These are phyloP conservation scores for Serilophus lunatus DNA, from an alignment of 2,113 vertebrate genomes.

Conservation along the genomic window DNA sequence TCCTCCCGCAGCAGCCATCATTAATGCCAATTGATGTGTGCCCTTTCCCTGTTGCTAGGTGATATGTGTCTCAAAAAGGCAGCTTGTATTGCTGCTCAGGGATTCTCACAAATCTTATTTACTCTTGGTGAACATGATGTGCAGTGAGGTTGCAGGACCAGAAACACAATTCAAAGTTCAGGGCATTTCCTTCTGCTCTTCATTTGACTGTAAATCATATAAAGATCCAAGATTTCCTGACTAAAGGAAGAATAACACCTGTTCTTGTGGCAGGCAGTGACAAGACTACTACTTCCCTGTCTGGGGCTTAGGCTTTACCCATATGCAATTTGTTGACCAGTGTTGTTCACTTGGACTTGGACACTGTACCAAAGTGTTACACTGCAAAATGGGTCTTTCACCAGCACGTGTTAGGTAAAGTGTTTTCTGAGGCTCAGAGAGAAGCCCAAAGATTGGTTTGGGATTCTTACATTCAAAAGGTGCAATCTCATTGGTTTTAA, in stretches of 20 bases:
- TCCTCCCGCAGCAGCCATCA: slow-evolving; percentile 33
- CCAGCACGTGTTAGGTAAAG: neutral
- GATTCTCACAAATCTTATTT: slow-evolving; percentile 44
- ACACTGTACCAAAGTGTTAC: neutral
- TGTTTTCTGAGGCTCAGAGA: neutral
- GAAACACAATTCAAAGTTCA: neutral
- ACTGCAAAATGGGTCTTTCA: neutral
- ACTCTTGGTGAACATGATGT: neutral
- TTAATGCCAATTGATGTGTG: neutral
- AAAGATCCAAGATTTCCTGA: neutral
- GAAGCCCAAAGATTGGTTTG: neutral
- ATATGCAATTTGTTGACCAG: neutral
- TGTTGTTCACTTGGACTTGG: neutral
- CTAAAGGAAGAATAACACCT: neutral
- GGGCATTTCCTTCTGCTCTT: neutral
- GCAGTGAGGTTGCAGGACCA: neutral
- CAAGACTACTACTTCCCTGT: neutral
- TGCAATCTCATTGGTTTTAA: neutral
- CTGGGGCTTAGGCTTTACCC: neutral
- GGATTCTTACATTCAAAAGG: neutral
- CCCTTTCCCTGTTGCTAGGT: slow-evolving; percentile 11
- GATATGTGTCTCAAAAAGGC: neutral
- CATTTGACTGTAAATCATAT: neutral
- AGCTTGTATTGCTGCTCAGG: neutral
- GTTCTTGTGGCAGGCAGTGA: neutral